Base-by-base conservation (phyloP, 2,113 vertebrate genomes). In the Chrysochloris asiatica region DNA sequence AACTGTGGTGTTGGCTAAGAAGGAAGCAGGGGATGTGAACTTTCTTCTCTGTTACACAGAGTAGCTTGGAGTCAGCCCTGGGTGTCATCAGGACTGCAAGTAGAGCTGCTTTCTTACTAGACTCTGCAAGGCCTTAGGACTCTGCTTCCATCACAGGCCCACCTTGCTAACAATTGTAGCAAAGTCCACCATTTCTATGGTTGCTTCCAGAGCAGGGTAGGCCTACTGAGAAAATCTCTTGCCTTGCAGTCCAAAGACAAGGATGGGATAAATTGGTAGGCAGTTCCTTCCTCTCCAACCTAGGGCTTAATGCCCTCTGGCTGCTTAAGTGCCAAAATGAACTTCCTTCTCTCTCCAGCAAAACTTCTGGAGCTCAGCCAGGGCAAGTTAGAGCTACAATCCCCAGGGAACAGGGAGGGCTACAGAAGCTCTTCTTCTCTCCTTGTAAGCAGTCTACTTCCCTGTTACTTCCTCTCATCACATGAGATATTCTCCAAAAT, bases 211-310 rank as follows among this genome's bases (percentile, higher is more conserved):
- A 67, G 67, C 43, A 91, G 45, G 50, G 65, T n/a, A 61, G 71
- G 17, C 36, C 71, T 83, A 36, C 56, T 83, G 45, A 88, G 86
- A 88, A 90, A 90, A 92, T 10, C 6, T 89, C 89, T 45, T 96
- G 89, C 24, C 17, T 17, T 67, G 72, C 65, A 67, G 36, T 87
- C 50, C 54, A 73, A 89, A 90, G 43, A 48, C 12, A 10, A 91
- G 48, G 56, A 41, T 87, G 45, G 92, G 43, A 93, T 72, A 80
- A 89, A 81, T 26, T 8, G 48, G 33, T 56, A 38, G 88, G 67
- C 9, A 86, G 41, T 88, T 95, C 61, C 30, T 88, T 95, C 61
- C 30, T 88, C 82, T 72, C 36, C 59, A 89, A 16, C 11, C 36
- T 48, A 73, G 78, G 19, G 45, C 14, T 36, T 78, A 65, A 36